Conservation (phyloP, 2,888 invertebrate genomes). For the Microctonus aethiopoides region DNA sequence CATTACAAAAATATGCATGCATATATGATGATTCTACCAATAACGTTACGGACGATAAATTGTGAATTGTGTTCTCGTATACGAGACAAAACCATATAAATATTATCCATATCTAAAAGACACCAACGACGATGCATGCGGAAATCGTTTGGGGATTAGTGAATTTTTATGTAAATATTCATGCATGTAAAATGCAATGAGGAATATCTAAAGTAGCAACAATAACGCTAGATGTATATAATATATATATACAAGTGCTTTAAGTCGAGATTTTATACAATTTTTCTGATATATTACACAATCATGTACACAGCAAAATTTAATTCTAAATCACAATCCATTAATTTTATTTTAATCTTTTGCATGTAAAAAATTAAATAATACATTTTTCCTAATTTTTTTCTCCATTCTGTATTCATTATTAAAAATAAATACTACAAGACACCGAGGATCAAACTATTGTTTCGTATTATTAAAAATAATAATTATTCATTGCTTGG, state of each 20-base stretch:
- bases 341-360: no score
- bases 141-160: conserved; percentile 50
- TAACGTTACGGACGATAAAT: conserved; percentile 53
- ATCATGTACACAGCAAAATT: no score
- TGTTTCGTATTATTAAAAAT: neutral
- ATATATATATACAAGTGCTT: no score
- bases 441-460: neutral
- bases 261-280: no score
- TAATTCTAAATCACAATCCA: no score
- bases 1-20: neutral
- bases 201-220: neutral
- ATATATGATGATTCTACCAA: neutral
- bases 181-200: neutral
- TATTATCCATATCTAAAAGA: conserved; percentile 45
- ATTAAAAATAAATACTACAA: neutral
- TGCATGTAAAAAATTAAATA: no score
- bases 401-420: no score
- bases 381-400: no score
- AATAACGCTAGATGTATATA: no score
- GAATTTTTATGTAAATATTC: conserved; percentile 58
- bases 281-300: no score
- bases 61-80: conserved; percentile 46
- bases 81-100: neutral
- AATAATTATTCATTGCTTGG: neutral
- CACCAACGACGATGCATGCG: conserved; percentile 1